Evolutionary conservation across 1,140 invertebrate species (phyloP).

Genomic region (Plectus sambesii): DNA sequence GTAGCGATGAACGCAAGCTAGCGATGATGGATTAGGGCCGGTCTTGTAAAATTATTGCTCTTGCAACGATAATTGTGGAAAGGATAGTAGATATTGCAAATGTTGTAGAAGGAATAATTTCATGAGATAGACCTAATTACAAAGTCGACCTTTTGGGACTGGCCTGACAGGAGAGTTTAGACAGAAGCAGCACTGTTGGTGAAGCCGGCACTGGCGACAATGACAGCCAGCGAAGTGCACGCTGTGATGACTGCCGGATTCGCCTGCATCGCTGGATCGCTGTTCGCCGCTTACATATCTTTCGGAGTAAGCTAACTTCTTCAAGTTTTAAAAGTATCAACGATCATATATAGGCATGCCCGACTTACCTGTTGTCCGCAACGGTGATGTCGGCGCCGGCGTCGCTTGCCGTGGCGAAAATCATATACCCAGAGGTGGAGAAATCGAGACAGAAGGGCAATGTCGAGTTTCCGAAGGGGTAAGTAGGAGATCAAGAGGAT

Average conservation of each 20-base stretch:
- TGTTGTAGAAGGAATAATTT: too few species aligned
- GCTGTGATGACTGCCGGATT: constrained; percentile 83
- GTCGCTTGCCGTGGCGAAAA: constrained; percentile 71
- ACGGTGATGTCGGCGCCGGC: constrained; percentile 89
- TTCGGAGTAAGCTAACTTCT: constrained; percentile 25
- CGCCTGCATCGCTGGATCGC: constrained; percentile 80
- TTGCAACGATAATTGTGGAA: too few species aligned
- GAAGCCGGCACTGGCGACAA: constrained; percentile 63
- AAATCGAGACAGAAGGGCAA: constrained; percentile 41
- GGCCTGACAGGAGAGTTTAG: too few species aligned
- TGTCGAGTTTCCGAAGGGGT: constrained; percentile 31
- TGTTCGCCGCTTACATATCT: constrained; percentile 60
- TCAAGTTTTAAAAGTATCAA: neutral
- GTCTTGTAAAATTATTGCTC: too few species aligned
- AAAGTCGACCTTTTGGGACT: too few species aligned
- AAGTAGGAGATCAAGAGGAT: too few species aligned
- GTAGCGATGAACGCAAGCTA: constrained; percentile 47
- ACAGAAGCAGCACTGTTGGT: constrained; percentile 80
- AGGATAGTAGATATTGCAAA: too few species aligned
- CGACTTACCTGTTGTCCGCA: constrained; percentile 59
- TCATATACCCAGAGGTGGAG: constrained; percentile 78
- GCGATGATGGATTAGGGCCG: too few species aligned
- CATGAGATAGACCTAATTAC: constrained; percentile 31
- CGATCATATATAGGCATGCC: constrained; percentile 42
- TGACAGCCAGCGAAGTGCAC: constrained; percentile 79